These are phyloP conservation scores for Mimas tiliae DNA, from an alignment of 2,888 invertebrate species.

Conservation along the genomic window DNA sequence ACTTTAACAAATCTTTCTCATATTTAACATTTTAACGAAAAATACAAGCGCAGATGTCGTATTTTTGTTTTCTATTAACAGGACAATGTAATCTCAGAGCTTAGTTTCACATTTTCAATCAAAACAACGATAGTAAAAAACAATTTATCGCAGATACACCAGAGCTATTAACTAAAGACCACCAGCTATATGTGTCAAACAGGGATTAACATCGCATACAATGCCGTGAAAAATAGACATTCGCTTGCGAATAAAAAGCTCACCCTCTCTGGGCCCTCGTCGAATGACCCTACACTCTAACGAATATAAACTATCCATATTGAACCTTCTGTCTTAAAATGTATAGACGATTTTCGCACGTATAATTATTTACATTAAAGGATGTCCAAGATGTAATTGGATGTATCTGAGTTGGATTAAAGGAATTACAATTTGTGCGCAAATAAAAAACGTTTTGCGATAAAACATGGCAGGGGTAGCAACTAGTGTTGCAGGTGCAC, in stretches of 20 bases:
- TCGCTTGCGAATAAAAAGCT: slow-evolving; percentile 62
- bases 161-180: slow-evolving; percentile 76
- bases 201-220: slow-evolving; percentile 77
- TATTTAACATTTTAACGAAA: not conserved
- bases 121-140: slow-evolving; percentile 57
- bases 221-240: slow-evolving; percentile 78
- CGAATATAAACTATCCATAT: slow-evolving; percentile 35
- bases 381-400: slow-evolving; percentile 78
- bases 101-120: slow-evolving; percentile 42
- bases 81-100: slow-evolving; percentile 38
- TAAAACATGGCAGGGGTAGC: slow-evolving; percentile 53
- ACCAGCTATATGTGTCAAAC: slow-evolving; percentile 75
- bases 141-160: slow-evolving; percentile 57
- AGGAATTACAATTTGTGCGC: slow-evolving; percentile 81
- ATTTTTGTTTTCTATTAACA: not conserved
- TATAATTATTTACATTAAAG: slow-evolving; percentile 31
- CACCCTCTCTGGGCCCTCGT: slow-evolving; percentile 51
- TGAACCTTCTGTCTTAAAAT: slow-evolving; percentile 33
- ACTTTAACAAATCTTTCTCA: too few relatives aligned
- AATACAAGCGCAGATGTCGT: not conserved
- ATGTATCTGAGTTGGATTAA: slow-evolving; percentile 82
- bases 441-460: slow-evolving; percentile 70
- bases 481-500: slow-evolving; percentile 75
- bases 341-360: slow-evolving; percentile 37
- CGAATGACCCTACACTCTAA: slow-evolving; percentile 40